Evolutionary conservation across 2,113 vertebrate species (phyloP).

Genomic region (Pygoscelis adeliae): DNA sequence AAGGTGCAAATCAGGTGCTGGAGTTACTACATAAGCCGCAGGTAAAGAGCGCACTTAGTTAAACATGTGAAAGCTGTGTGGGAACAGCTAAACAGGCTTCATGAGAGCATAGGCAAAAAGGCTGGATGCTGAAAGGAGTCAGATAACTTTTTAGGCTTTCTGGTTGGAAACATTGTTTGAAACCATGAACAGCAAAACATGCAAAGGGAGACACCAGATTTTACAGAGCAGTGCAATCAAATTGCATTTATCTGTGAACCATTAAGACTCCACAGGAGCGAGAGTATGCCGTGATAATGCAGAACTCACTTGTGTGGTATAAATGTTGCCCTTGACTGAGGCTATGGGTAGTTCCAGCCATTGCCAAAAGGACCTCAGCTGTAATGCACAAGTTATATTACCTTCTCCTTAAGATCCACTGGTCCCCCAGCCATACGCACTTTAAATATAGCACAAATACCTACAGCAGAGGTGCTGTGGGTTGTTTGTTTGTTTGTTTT

Average conservation of each 20-base stretch:
- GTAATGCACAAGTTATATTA: not conserved
- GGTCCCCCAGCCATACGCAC: not conserved
- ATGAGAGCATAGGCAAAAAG: not conserved
- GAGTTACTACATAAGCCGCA: not conserved
- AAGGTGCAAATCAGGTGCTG: not conserved
- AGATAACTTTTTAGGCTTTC: not conserved
- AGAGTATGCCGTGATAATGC: not conserved
- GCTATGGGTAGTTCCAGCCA: not conserved
- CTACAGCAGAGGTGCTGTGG: not conserved
- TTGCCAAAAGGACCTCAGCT: not conserved
- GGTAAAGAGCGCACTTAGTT: not conserved
- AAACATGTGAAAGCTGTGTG: not conserved
- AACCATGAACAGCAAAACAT: not conserved
- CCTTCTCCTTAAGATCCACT: not conserved
- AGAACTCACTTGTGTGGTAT: not conserved
- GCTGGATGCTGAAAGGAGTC: not conserved
- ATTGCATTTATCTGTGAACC: not conserved
- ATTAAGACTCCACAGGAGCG: not conserved
- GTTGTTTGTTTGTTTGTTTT: not conserved
- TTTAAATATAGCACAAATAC: not conserved
- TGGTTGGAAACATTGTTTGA: not conserved
- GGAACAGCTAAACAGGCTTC: rapidly evolving
- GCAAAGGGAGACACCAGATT: not conserved
- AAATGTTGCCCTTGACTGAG: not conserved
- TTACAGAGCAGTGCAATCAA: not conserved